These are phyloP conservation scores for Drosophila atripex DNA, from an alignment of 2,888 invertebrate species.

Conservation along the genomic window DNA sequence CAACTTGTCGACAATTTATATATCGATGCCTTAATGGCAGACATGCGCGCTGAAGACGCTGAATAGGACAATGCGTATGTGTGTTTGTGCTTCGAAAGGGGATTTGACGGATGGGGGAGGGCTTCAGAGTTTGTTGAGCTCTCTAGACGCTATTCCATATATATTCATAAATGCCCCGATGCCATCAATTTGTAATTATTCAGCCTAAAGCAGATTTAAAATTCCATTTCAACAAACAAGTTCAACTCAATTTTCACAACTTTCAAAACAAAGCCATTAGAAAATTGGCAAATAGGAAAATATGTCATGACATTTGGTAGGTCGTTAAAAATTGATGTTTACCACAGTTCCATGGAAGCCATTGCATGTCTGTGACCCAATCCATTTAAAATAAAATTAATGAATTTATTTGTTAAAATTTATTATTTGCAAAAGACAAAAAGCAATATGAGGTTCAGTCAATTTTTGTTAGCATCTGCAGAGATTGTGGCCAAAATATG, in stretches of 20 bases:
- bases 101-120: not conserved
- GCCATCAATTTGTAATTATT: slow-evolving; percentile 74
- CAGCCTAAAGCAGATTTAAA: slow-evolving; percentile 43
- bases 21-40: slow-evolving; percentile 54
- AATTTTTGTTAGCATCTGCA: slow-evolving; percentile 12
- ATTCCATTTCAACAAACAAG: slow-evolving; percentile 35
- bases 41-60: slow-evolving; percentile 71
- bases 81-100: not conserved
- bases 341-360: slow-evolving; percentile 23
- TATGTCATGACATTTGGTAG: slow-evolving; percentile 52
- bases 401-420: slow-evolving; percentile 6
- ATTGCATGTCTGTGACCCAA: slow-evolving; percentile 23
- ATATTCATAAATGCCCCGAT: slow-evolving; percentile 65
- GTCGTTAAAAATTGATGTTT: slow-evolving; percentile 59
- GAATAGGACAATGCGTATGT: slow-evolving; percentile 4
- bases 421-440: slow-evolving; percentile 17
- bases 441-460: not conserved
- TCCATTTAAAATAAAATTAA: not conserved
- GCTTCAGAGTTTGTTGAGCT: slow-evolving; percentile 54
- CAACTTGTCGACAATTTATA: slow-evolving; percentile 51
- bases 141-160: slow-evolving; percentile 47
- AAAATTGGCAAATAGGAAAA: slow-evolving; percentile 33
- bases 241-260: slow-evolving; percentile 29
- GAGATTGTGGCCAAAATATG: slow-evolving; percentile 35
- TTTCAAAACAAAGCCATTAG: slow-evolving; percentile 51